Evolutionary conservation across 2,113 vertebrate species (phyloP), one percentile per base, ranked within the genome.

Genomic region (Actenoides hombroni): DNA sequence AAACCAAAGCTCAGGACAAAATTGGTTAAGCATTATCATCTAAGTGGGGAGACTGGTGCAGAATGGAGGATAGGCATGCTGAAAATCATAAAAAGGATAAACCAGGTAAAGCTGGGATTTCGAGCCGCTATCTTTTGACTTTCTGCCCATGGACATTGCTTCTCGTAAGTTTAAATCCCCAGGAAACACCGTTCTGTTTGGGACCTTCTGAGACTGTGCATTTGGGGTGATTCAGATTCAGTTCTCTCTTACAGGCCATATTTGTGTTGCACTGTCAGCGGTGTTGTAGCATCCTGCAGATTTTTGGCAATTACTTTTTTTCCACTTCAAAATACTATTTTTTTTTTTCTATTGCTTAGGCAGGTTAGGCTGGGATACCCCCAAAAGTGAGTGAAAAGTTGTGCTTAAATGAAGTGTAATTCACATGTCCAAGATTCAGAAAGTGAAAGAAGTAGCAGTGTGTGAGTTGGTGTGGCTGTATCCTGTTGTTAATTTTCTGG

Each of bases 21-120:
- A 65, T 8, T 82, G 82, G 21, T 31, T 37, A 12, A 83, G 56
- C 39, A 15, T 91, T 90, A 65, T 92, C 39, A 33, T 76, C 77
- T 20, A 31, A 40, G 17, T 83, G 81, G 53, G 26, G 40, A 94
- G 68, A 48, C 39, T 82, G 86, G 42, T 75, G 63, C 28, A 57
- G 78, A 42, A 42, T 42, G 26, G 64, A 69, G 64, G 76, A 33
- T 9, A 85, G 73, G 42, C 40, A 7, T 49, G 28, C 44, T 86
- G 16, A 70, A 64, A 61, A 83, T 92, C 48, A 37, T 94, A 73
- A 75, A 96, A 92, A 75, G 64, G 86, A 71, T 83, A 86, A 92
- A 86, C 39, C 60, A 61, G 83, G 83, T 90, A 88, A 92, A 96
- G 39, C 71, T 83, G 73, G 61, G 75, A 73, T 85, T 94, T 96